These are phyloP conservation scores for Elaphurus davidianus DNA, from an alignment of 2,113 vertebrate genomes.

Conservation along the genomic window DNA sequence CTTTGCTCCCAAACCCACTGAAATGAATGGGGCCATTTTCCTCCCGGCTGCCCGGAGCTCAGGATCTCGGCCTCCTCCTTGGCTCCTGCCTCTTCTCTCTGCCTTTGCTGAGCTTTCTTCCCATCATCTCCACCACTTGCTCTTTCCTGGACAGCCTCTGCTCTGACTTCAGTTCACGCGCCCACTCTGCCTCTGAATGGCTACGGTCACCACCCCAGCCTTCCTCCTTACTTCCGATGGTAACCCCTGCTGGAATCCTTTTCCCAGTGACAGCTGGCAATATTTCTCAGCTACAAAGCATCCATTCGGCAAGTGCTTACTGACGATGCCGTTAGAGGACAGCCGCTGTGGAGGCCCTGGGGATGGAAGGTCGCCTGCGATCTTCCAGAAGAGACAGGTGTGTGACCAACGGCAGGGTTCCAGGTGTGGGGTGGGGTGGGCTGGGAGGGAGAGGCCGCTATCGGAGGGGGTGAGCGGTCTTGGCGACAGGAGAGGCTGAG, in stretches of 20 bases:
- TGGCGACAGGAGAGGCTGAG: background rate
- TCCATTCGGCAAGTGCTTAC: constrained; percentile 50
- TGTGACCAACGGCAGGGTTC: background rate
- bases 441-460: background rate
- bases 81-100: background rate
- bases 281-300: constrained; percentile 68
- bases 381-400: constrained; percentile 28
- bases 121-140: fast-evolving
- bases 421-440: background rate
- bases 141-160: background rate
- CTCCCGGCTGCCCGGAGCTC: background rate
- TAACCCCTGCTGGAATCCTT: background rate
- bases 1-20: background rate
- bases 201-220: no score
- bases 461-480: background rate
- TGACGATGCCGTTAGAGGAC: constrained; percentile 46
- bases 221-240: background rate
- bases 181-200: background rate
- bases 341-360: background rate
- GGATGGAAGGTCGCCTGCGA: background rate
- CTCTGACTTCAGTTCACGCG: background rate
- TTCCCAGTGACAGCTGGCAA: constrained; percentile 48
- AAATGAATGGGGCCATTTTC: background rate
- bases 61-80: background rate
- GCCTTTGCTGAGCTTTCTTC: no score